These are phyloP conservation scores for Nothocercus nigrocapillus DNA, from an alignment of 2,113 vertebrate species.

Conservation along the genomic window DNA sequence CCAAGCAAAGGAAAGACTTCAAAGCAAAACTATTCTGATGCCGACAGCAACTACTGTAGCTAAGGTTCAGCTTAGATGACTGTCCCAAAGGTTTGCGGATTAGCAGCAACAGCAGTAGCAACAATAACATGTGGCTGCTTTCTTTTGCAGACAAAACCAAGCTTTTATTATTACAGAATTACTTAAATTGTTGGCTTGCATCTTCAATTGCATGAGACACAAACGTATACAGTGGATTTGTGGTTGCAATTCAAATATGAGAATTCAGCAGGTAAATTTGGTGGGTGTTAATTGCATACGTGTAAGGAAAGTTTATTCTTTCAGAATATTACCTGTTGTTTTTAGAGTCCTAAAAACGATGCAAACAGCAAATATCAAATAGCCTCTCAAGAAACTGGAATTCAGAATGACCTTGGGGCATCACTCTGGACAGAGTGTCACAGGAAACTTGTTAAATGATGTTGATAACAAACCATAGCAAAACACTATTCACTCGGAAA, in stretches of 20 bases:
- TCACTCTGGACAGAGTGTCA: not conserved
- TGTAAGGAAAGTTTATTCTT: not conserved
- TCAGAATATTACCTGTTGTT: not conserved
- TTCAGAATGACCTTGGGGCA: not conserved
- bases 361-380: not conserved
- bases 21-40: not conserved
- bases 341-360: not conserved
- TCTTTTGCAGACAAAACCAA: not conserved
- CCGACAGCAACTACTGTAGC: not conserved
- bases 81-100: not conserved
- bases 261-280: not conserved
- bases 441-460: not conserved
- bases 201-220: not conserved
- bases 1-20: not conserved
- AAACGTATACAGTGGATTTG: not conserved
- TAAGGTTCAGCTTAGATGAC: not conserved
- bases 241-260: not conserved
- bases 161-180: not conserved
- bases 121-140: not conserved
- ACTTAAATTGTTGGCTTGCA: not conserved
- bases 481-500: not conserved
- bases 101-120: not conserved
- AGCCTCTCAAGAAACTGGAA: not conserved
- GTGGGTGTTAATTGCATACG: accelerated
- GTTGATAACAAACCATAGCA: not conserved